These are phyloP conservation scores for Bucorvus abyssinicus DNA, from an alignment of 2,797 vertebrate species.

Conservation along the genomic window DNA sequence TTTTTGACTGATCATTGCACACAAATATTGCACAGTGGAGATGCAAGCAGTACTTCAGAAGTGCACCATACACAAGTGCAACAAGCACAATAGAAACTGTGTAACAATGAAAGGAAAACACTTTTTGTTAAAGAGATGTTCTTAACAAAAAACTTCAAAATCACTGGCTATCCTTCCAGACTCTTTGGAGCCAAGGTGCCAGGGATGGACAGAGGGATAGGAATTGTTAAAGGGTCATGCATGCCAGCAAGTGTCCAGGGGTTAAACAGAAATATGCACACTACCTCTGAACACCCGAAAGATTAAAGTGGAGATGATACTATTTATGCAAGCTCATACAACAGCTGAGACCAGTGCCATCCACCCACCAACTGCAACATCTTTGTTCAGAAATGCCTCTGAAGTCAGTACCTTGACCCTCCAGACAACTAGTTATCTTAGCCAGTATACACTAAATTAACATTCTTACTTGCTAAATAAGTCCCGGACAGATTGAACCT, in stretches of 20 bases:
- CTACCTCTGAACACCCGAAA: constrained; percentile 81
- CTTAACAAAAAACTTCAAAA: constrained; percentile 40
- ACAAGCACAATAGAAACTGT: not conserved
- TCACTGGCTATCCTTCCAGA: constrained; percentile 60
- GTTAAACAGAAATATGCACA: constrained; percentile 80
- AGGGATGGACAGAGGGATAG: constrained; percentile 66
- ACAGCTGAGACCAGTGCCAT: constrained; percentile 81
- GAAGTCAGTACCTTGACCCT: constrained; percentile 84
- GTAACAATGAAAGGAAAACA: not conserved
- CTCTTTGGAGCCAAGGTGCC: constrained; percentile 75
- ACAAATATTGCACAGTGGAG: not conserved
- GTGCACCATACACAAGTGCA: not conserved
- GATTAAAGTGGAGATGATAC: constrained; percentile 83
- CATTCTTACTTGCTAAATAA: constrained; percentile 67
- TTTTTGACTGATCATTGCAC: not conserved
- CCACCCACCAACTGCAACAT: constrained; percentile 82
- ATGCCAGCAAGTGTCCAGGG: constrained; percentile 75
- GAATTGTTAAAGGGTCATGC: constrained; percentile 74
- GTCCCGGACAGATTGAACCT: constrained; percentile 37
- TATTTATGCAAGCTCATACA: constrained; percentile 81
- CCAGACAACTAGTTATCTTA: constrained; percentile 76
- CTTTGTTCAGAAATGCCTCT: constrained; percentile 84
- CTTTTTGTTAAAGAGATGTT: not conserved
- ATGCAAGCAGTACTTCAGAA: not conserved
- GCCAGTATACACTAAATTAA: constrained; percentile 73